Evolutionary conservation across 2,888 invertebrate genomes (phyloP).

Genomic region (Oscheius myriophilus): DNA sequence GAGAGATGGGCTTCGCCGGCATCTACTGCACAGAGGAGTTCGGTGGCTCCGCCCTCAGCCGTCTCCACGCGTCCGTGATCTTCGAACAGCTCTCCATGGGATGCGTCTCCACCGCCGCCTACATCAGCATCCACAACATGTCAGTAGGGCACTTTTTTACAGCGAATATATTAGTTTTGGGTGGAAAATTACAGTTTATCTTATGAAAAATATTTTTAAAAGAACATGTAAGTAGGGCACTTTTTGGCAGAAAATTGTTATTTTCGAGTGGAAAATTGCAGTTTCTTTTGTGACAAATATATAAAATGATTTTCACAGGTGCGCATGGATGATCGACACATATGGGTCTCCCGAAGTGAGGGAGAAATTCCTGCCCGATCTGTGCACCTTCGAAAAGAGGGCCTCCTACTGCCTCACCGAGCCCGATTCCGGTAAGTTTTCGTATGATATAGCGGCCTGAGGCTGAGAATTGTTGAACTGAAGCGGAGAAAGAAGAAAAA

Average conservation of each 20-base stretch:
- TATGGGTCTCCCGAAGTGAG: conserved; percentile 73
- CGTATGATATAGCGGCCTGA: no score
- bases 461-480: no score
- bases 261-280: no score
- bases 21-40: conserved; percentile 72
- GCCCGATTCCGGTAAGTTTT: conserved; percentile 71
- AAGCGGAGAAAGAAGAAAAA: no score
- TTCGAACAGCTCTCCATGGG: conserved; percentile 77
- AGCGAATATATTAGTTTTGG: background rate
- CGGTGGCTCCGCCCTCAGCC: conserved; percentile 66
- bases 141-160: no score
- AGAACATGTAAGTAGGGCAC: no score
- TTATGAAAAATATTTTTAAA: background rate
- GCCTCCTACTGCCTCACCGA: conserved; percentile 76
- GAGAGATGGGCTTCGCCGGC: conserved; percentile 76
- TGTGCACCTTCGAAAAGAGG: conserved; percentile 74
- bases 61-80: conserved; percentile 75
- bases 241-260: no score
- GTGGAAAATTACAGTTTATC: background rate
- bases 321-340: conserved; percentile 75
- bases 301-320: conserved; percentile 21
- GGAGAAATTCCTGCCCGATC: conserved; percentile 73
- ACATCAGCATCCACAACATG: conserved; percentile 76
- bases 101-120: conserved; percentile 76
- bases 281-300: no score